phyloP scores from a whole-genome alignment of 2,113 vertebrate species.

The Bufo gargarizans region DNA sequence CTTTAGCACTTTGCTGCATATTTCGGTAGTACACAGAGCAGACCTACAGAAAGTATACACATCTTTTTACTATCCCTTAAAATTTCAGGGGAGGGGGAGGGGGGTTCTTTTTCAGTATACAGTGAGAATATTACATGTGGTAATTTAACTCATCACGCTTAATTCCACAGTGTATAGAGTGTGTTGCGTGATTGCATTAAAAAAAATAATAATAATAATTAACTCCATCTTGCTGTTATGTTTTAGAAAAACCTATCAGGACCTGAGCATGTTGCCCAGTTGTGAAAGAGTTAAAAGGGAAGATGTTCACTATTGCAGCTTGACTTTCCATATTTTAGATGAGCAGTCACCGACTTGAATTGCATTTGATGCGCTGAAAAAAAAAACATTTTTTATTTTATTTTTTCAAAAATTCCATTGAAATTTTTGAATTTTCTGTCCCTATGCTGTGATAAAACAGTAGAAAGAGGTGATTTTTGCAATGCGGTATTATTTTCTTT shows the following conservation, averaged over 20 bases:
- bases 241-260: background rate
- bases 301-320: slow-evolving; percentile 9
- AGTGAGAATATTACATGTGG: slow-evolving; percentile 60
- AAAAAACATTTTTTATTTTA: background rate
- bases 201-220: background rate
- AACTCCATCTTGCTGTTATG: background rate
- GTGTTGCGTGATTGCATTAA: background rate
- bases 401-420: background rate
- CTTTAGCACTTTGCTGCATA: background rate
- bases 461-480: background rate
- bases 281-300: background rate
- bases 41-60: background rate
- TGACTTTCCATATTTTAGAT: background rate
- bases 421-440: background rate
- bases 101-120: background rate
- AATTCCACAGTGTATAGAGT: slow-evolving; percentile 52
- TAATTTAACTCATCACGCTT: slow-evolving; percentile 71
- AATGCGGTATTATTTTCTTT: background rate
- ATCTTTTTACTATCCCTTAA: slow-evolving; percentile 1
- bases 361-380: background rate
- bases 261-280: background rate
- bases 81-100: too few species aligned
- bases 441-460: background rate
- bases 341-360: background rate
- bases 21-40: background rate